These are phyloP conservation scores for Pseudomyrmex gracilis DNA, from an alignment of 1,140 invertebrate genomes.

Conservation along the genomic window DNA sequence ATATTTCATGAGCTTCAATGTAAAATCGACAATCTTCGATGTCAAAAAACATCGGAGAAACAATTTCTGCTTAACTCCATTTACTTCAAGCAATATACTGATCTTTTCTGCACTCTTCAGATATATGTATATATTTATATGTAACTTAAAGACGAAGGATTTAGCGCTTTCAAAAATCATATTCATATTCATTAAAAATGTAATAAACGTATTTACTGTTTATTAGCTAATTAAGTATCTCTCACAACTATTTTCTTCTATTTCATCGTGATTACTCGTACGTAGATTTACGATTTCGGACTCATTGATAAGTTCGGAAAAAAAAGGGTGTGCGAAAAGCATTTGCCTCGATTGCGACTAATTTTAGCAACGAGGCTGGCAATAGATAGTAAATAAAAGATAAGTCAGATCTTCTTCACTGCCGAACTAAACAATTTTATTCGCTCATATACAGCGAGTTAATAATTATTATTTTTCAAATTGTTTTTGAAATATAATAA, in stretches of 20 bases:
- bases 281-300: conserved; percentile 26
- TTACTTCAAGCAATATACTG: conserved; percentile 18
- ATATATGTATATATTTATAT: background rate
- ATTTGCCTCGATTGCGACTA: background rate
- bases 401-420: conserved; percentile 38
- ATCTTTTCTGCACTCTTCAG: conserved; percentile 13
- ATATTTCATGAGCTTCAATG: conserved; percentile 20
- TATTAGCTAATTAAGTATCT: conserved; percentile 39
- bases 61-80: background rate
- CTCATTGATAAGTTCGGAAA: conserved; percentile 1
- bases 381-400: background rate
- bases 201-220: conserved; percentile 25
- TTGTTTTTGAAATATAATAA: conserved; percentile 19
- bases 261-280: conserved; percentile 51
- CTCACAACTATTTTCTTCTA: conserved; percentile 32
- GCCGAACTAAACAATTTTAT: conserved; percentile 33
- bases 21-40: no score
- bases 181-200: conserved; percentile 50
- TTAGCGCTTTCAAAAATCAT: conserved; percentile 43
- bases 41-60: background rate
- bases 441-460: background rate
- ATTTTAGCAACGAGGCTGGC: conserved; percentile 10
- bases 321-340: background rate
- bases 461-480: conserved; percentile 25
- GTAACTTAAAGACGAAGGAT: background rate